Percentiles rank a stretch among this genome's conserved stretches.
These are phyloP conservation scores for Malurus cyaneus DNA, from an alignment of 2,113 vertebrate genomes.

Conservation along the genomic window DNA sequence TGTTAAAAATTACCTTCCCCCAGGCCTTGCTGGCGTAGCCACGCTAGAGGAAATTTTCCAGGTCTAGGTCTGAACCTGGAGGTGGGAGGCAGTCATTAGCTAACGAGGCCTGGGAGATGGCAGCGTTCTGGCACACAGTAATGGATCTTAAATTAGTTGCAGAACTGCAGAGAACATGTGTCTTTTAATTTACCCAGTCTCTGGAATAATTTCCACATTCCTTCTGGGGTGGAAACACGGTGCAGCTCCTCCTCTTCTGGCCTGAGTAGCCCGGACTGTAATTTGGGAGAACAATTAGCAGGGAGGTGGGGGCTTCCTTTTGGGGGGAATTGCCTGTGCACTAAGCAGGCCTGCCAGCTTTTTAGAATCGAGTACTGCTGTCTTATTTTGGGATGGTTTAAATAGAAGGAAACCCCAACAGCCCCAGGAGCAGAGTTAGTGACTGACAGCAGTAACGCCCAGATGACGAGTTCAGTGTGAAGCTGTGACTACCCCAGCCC, in stretches of 20 bases:
- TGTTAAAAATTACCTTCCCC: not conserved
- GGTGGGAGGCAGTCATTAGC: not conserved
- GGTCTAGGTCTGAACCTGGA: not conserved
- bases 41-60: fast-evolving
- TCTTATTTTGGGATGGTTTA: not conserved
- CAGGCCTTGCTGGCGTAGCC: not conserved
- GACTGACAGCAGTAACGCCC: not conserved
- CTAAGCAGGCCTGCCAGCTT: not conserved
- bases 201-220: slow-evolving; percentile 55
- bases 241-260: slow-evolving; percentile 21
- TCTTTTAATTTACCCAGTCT: slow-evolving; percentile 39
- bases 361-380: not conserved
- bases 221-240: slow-evolving; percentile 40
- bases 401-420: not conserved
- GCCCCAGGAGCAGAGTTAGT: not conserved
- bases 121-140: not conserved
- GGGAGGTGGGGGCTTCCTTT: slow-evolving; percentile 56
- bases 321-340: not conserved
- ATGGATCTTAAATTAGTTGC: not conserved
- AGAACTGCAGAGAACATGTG: not conserved
- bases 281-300: slow-evolving; percentile 56
- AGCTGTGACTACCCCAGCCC: not conserved
- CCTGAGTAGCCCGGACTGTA: not conserved
- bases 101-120: not conserved
- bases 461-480: not conserved